Base-by-base conservation (phyloP, 2,888 invertebrate species). In the Cordilura impudica region DNA sequence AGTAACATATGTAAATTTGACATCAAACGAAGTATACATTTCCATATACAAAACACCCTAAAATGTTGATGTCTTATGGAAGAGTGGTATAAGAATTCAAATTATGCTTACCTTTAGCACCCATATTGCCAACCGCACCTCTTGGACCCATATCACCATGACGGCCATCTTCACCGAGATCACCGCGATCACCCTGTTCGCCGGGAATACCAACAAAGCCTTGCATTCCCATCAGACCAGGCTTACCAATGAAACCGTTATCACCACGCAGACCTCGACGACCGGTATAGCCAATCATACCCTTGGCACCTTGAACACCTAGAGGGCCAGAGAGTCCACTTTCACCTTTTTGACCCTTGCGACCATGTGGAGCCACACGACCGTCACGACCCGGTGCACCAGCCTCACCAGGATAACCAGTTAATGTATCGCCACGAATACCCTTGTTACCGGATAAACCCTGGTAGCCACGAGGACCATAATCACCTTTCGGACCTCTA, bases 401-500 rank as follows among this genome's bases (percentile, higher is more conserved):
- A 19, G 83, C 82, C 12, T 39, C 60, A 14, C 90, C 90, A 0
- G 83, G 78, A 3, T 86, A 84, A 26, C 92, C 93, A 31, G 83
- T 61, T 5, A 86, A 26, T 39, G 84, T 83, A 39, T 91, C 91
- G 19, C 91, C 91, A 3, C 85, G 84, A 49, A 89, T 85, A 23
- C 90, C 90, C 72, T 88, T 89, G 76, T 85, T 88, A 4, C 93
- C 95, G 29, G 92, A 90, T 51, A 93, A 84, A 29, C 94, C 94
- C 83, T 89, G 89, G 2, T 89, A 84, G 23, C 94, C 94, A 29
- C 89, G 90, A 2, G 90, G 89, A 8, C 94, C 94, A 26, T 87
- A 84, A 63, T 91, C 90, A 23, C 94, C 94, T 0, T 73, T 83
- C 0, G 8, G 45, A 56, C 95, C 95, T 56, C 92, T 92, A n/a